Percentiles rank a stretch among this genome's conserved stretches.
Conservation (phyloP, 2,797 vertebrate species). For the Schizopygopsis pylzovi region DNA sequence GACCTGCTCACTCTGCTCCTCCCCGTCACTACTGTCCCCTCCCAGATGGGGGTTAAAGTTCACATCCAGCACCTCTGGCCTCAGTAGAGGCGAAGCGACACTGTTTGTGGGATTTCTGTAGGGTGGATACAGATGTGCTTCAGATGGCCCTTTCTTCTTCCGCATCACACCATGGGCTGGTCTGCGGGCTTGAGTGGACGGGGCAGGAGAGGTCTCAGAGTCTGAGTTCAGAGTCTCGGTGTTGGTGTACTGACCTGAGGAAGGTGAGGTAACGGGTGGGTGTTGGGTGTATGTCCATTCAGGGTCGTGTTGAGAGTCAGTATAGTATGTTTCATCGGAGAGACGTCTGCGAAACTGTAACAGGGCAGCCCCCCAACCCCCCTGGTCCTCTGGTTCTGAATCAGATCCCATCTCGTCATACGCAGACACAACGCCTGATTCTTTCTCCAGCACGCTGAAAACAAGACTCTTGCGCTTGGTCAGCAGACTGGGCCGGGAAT, state of each 20-base stretch:
- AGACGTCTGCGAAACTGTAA: slow-evolving; percentile 73
- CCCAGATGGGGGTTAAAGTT: slow-evolving; percentile 91
- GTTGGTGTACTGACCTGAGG: slow-evolving; percentile 85
- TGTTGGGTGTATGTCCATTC: slow-evolving; percentile 82
- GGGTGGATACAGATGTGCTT: slow-evolving; percentile 68
- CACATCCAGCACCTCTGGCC: slow-evolving; percentile 81
- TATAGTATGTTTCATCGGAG: slow-evolving; percentile 80
- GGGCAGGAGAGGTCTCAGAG: slow-evolving; percentile 87
- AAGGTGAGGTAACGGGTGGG: slow-evolving; percentile 81
- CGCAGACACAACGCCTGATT: slow-evolving; percentile 86
- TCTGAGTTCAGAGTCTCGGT: slow-evolving; percentile 89
- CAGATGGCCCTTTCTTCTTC: slow-evolving; percentile 72
- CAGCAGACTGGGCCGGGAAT: slow-evolving; percentile 84
- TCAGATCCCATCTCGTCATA: slow-evolving; percentile 91
- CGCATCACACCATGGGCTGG: slow-evolving; percentile 54
- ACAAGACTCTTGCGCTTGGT: slow-evolving; percentile 87
- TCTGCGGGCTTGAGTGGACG: slow-evolving; percentile 74
- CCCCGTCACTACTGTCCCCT: slow-evolving; percentile 89
- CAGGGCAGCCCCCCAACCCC: slow-evolving; percentile 70
- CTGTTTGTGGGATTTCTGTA: slow-evolving; percentile 65
- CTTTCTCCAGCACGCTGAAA: slow-evolving; percentile 85
- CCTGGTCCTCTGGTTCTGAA: slow-evolving; percentile 81
- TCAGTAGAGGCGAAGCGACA: slow-evolving; percentile 63
- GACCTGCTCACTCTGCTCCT: slow-evolving; percentile 79
- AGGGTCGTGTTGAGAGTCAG: slow-evolving; percentile 77